Base-by-base conservation (phyloP, 2,888 invertebrate genomes). In the Steromphala cineraria region DNA sequence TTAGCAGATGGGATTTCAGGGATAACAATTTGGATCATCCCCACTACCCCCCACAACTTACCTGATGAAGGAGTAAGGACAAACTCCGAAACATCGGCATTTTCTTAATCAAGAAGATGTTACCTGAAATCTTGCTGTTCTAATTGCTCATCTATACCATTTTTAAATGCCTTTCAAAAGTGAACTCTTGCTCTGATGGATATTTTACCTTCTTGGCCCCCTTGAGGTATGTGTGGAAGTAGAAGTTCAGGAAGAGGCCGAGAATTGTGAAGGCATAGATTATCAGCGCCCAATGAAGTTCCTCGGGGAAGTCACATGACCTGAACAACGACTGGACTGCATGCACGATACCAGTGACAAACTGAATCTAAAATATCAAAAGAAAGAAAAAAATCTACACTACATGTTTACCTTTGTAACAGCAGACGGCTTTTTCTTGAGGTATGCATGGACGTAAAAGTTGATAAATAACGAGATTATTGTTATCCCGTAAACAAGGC, bases 401-500 rank as follows among this genome's bases (percentile, higher is more conserved):
- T 75, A 77, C n/a, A 74, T 31, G 52, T 19, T 75, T 74, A 56
- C n/a, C 46, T 67, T 74, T 21, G 62, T 36, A 4, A 53, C 28
- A 24, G 74, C 28, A 28, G 36, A 21, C 10, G 55, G 46, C 56
- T 81, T 82, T 77, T 88, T 87, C 86, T 90, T 89, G 82, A 91
- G 87, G 94, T 98, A 98, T 53, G 97, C 96, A 93, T 96, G 96
- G 93, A 96, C 96, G 95, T 98, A 98, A 95, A 98, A 98, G 94
- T 98, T 97, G 93, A 96, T 96, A 95, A 98, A 98, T 75, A 98
- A 95, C 95, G 97, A 96, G 95, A 97, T 97, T 95, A 98, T 98
- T 96, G 98, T 96, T 86, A 98, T 96, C 0, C 98, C 98, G 94
- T 98, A 98, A 95, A 97, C 96, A 1, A 92, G 84, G 15, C 89